phyloP scores from a whole-genome alignment of 2,113 vertebrate genomes.

The Scophthalmus maximus region DNA sequence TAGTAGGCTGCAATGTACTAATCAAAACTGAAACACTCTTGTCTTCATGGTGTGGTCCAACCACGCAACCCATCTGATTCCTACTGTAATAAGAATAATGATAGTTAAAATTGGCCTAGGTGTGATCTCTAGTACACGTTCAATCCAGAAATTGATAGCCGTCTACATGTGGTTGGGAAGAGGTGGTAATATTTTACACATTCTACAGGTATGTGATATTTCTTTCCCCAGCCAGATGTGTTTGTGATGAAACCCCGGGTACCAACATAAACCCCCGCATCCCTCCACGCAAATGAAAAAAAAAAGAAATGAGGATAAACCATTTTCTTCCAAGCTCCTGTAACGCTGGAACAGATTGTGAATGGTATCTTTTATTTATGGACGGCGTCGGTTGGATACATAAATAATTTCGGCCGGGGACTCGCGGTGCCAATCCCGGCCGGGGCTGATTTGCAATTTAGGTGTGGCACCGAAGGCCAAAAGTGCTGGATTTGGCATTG shows the following conservation, averaged over 20 bases:
- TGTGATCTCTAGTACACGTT: neutral
- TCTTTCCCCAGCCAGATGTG: constrained; percentile 28
- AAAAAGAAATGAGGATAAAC: constrained; percentile 53
- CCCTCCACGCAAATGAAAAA: constrained; percentile 36
- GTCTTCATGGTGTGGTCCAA: neutral
- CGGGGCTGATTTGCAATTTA: constrained; percentile 71
- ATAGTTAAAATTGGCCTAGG: neutral
- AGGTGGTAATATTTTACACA: constrained; percentile 30
- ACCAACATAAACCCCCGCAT: constrained; percentile 22
- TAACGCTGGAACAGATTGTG: constrained; percentile 50
- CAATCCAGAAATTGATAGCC: neutral
- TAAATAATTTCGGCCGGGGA: constrained; percentile 73
- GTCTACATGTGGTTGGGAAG: neutral
- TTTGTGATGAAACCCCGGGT: constrained; percentile 30
- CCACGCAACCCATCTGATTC: neutral
- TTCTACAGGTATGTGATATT: constrained; percentile 41
- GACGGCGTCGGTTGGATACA: constrained; percentile 64
- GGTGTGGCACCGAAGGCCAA: constrained; percentile 65
- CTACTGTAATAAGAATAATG: neutral
- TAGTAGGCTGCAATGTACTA: neutral
- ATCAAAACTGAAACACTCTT: neutral
- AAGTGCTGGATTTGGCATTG: constrained; percentile 63
- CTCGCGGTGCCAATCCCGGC: constrained; percentile 52
- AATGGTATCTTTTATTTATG: constrained; percentile 79
- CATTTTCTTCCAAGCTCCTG: constrained; percentile 54